Evolutionary conservation across 2,888 invertebrate genomes (phyloP).

Genomic region (Drosophila longiperda): DNA sequence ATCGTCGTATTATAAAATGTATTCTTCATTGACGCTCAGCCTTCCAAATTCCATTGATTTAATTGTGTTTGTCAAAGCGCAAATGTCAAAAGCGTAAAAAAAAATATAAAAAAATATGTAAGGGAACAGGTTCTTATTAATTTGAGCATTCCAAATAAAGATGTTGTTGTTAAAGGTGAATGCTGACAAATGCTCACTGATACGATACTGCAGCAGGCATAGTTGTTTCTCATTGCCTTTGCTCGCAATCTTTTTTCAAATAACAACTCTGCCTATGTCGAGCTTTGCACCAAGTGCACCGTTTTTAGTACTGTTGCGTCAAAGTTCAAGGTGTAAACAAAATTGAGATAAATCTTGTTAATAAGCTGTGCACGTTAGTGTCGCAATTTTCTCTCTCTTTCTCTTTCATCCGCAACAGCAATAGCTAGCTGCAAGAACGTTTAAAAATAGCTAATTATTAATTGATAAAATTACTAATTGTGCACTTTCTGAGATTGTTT

Average conservation of each 20-base stretch:
- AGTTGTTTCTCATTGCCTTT: background rate
- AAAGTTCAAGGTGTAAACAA: constrained; percentile 72
- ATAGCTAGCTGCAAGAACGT: constrained; percentile 24
- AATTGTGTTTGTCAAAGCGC: constrained; percentile 46
- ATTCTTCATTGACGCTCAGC: constrained; percentile 5
- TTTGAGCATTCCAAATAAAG: background rate
- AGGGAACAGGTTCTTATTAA: constrained; percentile 39
- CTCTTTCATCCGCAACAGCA: constrained; percentile 43
- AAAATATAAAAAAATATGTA: constrained; percentile 7
- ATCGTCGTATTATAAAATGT: background rate
- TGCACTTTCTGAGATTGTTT: constrained; percentile 48
- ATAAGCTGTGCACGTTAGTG: constrained; percentile 14
- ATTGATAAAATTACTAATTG: constrained; percentile 74
- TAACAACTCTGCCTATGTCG: constrained; percentile 7
- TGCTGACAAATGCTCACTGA: constrained; percentile 29
- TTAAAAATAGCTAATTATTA: constrained; percentile 76
- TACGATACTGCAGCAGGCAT: constrained; percentile 19
- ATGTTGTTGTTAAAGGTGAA: constrained; percentile 41
- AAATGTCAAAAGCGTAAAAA: constrained; percentile 59
- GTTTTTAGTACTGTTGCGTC: constrained; percentile 50
- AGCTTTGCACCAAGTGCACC: constrained; percentile 50
- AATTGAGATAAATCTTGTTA: constrained; percentile 56
- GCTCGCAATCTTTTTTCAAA: background rate
- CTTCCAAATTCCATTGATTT: constrained; percentile 28
- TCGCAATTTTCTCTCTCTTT: background rate